These are phyloP conservation scores for Chascanopsetta lugubris DNA, from an alignment of 2,113 vertebrate species.

Conservation along the genomic window DNA sequence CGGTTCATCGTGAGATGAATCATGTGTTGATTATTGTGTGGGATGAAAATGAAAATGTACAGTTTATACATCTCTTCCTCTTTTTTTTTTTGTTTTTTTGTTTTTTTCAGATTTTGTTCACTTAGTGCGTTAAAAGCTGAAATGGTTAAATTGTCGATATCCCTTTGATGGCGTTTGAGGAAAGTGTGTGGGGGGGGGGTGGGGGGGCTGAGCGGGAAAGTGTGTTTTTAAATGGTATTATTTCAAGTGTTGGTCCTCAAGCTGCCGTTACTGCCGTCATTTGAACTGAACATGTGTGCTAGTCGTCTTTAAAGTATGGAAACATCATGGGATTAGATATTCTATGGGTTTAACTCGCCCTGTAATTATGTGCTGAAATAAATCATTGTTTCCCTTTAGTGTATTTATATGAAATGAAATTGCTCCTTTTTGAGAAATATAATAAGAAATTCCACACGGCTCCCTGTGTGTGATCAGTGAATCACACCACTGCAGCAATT, in stretches of 20 bases:
- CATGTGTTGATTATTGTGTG: too few relatives aligned
- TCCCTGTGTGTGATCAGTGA: neutral
- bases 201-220: conserved; percentile 6
- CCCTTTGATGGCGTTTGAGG: conserved; percentile 42
- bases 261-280: conserved; percentile 17
- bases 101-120: too few relatives aligned
- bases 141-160: conserved; percentile 65
- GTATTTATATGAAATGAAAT: neutral
- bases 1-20: too few relatives aligned
- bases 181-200: too few relatives aligned
- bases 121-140: conserved; percentile 64
- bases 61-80: conserved; percentile 53
- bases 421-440: neutral
- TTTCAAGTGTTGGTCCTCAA: conserved; percentile 51
- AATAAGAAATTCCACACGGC: conserved; percentile 22
- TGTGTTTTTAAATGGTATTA: conserved; percentile 27
- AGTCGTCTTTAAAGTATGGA: conserved; percentile 18
- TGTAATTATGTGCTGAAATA: conserved; percentile 19
- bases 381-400: conserved; percentile 3
- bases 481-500: neutral
- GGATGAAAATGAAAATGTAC: too few relatives aligned
- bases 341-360: neutral
- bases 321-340: too few relatives aligned
- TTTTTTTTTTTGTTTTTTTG: too few relatives aligned
- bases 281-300: conserved; percentile 6